Base-by-base conservation (phyloP, 2,888 invertebrate species). In the Unio delphinus region DNA sequence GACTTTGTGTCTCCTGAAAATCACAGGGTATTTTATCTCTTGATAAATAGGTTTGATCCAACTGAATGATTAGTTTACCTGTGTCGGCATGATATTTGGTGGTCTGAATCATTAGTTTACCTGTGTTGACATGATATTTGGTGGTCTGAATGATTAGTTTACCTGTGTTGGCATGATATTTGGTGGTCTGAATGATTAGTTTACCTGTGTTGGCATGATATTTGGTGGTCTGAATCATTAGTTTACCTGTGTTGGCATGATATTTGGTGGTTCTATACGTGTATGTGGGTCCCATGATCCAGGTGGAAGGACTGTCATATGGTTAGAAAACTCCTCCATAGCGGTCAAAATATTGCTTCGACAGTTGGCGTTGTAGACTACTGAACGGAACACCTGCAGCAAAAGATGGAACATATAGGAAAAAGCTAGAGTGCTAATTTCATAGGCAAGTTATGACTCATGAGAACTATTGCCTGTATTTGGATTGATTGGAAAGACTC, bases 251-350 rank as follows among this genome's bases (percentile, higher is more conserved):
- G 80, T 70, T 0, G 82, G 83, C 5, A 82, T 65, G 20, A 73
- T 76, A 23, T 83, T 83, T 1, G 88, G 87, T 6, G 90, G 90
- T 73, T 89, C 88, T 68, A 90, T 87, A 26, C 90, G 73, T 3
- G 97, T 97, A 57, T 95, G 94, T 0, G 97, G 97, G 91, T 97
- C 97, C 97, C 97, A 98, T 91, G 97, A 97, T 20, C 97, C 97
- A 0, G 98, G 98, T 28, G 98, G 98, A 80, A 99, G 92, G 64
- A 98, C 98, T 2, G 87, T 88, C 54, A 87, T 75, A 69, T 90
- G 89, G 89, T 98, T 97, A 58, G 98, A 92, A 89, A 98, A 98
- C 90, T 98, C 98, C 89, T 98, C 97, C 59, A 98, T 94, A 2
- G 97, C 98, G 18, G 97, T 95, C 80, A 98, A 90, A 66, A 99